phyloP scores from a whole-genome alignment of 1,140 invertebrate genomes.

The Drosophila nebulosa region DNA sequence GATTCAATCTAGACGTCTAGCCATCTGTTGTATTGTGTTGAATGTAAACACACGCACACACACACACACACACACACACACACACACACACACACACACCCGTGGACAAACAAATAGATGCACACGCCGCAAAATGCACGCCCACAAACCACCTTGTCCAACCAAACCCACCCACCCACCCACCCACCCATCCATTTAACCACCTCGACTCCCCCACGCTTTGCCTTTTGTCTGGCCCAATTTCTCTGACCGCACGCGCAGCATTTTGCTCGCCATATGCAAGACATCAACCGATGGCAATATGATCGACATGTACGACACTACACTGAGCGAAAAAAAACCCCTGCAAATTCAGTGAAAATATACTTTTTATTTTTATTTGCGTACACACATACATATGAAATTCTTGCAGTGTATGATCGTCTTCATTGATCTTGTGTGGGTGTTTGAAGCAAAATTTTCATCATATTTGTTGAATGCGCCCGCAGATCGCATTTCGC shows the following conservation, averaged over 20 bases:
- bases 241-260: slow-evolving; percentile 47
- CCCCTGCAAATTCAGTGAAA: background rate
- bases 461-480: slow-evolving; percentile 8
- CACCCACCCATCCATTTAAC: background rate
- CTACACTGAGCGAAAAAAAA: background rate
- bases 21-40: slow-evolving; percentile 14
- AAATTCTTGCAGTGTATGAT: background rate
- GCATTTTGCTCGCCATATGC: slow-evolving; percentile 50
- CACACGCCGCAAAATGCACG: slow-evolving; percentile 43
- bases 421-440: background rate
- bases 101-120: slow-evolving; percentile 48
- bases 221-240: slow-evolving; percentile 22
- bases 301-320: background rate
- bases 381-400: background rate
- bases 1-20: background rate
- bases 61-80: background rate
- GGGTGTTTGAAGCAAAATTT: background rate
- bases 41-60: slow-evolving; percentile 35
- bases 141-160: slow-evolving; percentile 21
- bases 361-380: background rate
- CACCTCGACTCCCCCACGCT: background rate
- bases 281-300: slow-evolving; percentile 41
- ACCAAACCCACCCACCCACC: background rate
- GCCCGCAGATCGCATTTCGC: slow-evolving; percentile 3
- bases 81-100: background rate